These are phyloP conservation scores for Takifugu rubripes DNA, from an alignment of 2,797 vertebrate genomes.

Conservation along the genomic window DNA sequence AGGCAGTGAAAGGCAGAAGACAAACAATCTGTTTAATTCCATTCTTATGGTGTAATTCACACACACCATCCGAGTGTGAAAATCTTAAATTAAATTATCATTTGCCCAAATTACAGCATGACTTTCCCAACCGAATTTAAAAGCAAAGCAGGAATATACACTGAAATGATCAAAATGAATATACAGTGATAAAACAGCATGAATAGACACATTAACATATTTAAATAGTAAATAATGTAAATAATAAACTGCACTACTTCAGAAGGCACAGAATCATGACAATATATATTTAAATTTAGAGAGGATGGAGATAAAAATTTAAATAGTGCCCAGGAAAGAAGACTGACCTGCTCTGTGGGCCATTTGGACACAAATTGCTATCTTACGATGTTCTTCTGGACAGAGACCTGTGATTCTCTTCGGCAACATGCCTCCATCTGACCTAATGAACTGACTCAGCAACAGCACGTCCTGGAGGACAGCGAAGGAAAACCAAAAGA, in stretches of 20 bases:
- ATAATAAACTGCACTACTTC: no score
- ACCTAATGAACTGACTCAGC: slow-evolving; percentile 93
- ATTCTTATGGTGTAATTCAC: neutral
- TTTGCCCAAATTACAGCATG: no score
- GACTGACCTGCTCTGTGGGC: slow-evolving; percentile 90
- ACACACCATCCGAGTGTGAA: no score
- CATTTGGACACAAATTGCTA: slow-evolving; percentile 91
- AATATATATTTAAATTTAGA: neutral
- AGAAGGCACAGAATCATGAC: no score
- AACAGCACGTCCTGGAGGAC: slow-evolving; percentile 86
- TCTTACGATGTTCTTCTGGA: slow-evolving; percentile 86
- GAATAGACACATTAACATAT: no score
- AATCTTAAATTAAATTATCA: no score
- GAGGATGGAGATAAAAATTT: neutral
- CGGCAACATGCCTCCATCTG: slow-evolving; percentile 90
- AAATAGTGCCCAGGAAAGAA: neutral
- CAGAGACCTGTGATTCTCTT: slow-evolving; percentile 89
- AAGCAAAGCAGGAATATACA: no score
- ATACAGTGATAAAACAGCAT: no score
- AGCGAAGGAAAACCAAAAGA: neutral
- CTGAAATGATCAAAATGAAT: no score
- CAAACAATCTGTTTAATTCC: neutral
- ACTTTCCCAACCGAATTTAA: no score
- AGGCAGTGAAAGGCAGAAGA: neutral
- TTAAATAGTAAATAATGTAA: no score